phyloP scores from a whole-genome alignment of 2,113 vertebrate species.

The Xenopus tropicalis region UCB_Xtro_10.0 CM004448.2:38670001-38670500 shows the following conservation, averaged over 20 bases:
- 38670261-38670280: not conserved
- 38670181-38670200: slow-evolving; percentile 21
- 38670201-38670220: slow-evolving; percentile 27
- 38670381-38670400: too few species aligned
- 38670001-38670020: slow-evolving; percentile 24
- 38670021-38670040: slow-evolving; percentile 16
- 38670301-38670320: too few species aligned
- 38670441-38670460: too few species aligned
- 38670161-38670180: slow-evolving; percentile 13
- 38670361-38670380: too few species aligned
- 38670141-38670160: not conserved
- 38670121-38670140: slow-evolving; percentile 32
- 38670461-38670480: too few species aligned
- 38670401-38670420: too few species aligned
- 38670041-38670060: slow-evolving; percentile 9
- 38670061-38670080: slow-evolving; percentile 12
- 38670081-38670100: slow-evolving; percentile 14
- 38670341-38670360: too few species aligned
- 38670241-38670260: slow-evolving; percentile 1
- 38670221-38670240: slow-evolving; percentile 26
- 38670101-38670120: slow-evolving; percentile 15
- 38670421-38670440: too few species aligned
- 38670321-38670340: too few species aligned
- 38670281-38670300: not conserved
- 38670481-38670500: too few species aligned